Evolutionary conservation across 2,113 vertebrate species (phyloP), one percentile per base, ranked within the genome.

Genomic region (Sarotherodon lohbergeri): DNA sequence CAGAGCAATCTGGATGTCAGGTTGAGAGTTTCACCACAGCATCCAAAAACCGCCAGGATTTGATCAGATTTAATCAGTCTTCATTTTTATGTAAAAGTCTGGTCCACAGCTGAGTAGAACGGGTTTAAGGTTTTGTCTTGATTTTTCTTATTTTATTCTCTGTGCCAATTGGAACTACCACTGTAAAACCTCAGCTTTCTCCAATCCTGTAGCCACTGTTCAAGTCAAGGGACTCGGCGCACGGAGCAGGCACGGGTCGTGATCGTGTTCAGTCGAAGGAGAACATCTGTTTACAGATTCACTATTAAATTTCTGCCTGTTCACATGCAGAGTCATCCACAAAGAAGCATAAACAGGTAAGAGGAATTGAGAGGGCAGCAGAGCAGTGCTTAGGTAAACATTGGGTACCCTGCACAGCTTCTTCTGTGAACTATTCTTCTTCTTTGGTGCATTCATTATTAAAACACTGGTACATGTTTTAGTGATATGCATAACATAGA

Each of bases 401-500:
- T 32, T 56, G 2, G 61, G 66, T 61, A 39, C 43, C 16, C 24
- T 32, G 86, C 73, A 39, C 81, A 54, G 46, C 46, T 83, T 16
- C 73, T 39, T 84, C 43, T 59, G 32, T 43, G 6, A 61, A 22
- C 71, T 39, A 66, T 63, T 73, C 24, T 32, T 54, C 19, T 73
- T 34, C 59, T 43, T 88, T 41, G 6, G 13, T 50, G 41, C 86
- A 88, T 92, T 14, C 80, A 90, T 92, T 84, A 89, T 90, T 91
- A 84, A 84, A 90, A 59, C 9, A 4, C 27, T 61, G 84, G 86
- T 56, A 9, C 22, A 89, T 92, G 83, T 89, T 93, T 86, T 86
- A 92, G 82, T 91, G 88, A 91, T 86, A 78, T 83, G 87, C 85
- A 88, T 78, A 88, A 89, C 63, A 86, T 41, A 87, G 61, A 54